Conservation (phyloP, 2,113 vertebrate genomes). For the Thalassarche chlororhynchos region DNA sequence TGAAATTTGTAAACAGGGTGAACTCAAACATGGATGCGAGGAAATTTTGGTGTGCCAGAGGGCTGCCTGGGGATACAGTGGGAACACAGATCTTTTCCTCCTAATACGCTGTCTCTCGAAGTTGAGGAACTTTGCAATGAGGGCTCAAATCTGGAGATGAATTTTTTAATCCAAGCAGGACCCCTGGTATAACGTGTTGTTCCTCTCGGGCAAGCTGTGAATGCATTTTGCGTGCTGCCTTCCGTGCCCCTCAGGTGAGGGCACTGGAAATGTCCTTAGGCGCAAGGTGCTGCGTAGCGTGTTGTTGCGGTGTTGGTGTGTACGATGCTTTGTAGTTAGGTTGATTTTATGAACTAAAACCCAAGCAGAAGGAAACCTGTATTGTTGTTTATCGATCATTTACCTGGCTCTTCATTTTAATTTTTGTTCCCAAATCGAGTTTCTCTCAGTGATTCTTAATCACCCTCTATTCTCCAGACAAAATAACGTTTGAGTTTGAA, state of each 20-base stretch:
- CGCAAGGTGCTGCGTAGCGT: fast-evolving
- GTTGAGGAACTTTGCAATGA: neutral
- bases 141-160: neutral
- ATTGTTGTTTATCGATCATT: neutral
- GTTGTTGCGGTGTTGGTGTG: fast-evolving
- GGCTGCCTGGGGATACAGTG: neutral
- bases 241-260: fast-evolving
- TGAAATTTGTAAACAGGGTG: neutral
- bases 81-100: neutral
- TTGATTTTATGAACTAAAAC: neutral
- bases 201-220: neutral
- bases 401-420: neutral
- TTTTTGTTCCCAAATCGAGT: neutral
- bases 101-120: fast-evolving
- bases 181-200: neutral
- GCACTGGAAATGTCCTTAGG: neutral
- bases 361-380: neutral
- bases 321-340: fast-evolving
- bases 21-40: neutral
- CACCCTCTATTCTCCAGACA: neutral
- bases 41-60: neutral
- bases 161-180: neutral
- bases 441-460: neutral
- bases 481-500: neutral
- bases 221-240: neutral